Percentiles rank a stretch among this genome's conserved stretches.
These are phyloP conservation scores for Agrilus mali DNA, from an alignment of 2,888 invertebrate genomes.

Conservation along the genomic window DNA sequence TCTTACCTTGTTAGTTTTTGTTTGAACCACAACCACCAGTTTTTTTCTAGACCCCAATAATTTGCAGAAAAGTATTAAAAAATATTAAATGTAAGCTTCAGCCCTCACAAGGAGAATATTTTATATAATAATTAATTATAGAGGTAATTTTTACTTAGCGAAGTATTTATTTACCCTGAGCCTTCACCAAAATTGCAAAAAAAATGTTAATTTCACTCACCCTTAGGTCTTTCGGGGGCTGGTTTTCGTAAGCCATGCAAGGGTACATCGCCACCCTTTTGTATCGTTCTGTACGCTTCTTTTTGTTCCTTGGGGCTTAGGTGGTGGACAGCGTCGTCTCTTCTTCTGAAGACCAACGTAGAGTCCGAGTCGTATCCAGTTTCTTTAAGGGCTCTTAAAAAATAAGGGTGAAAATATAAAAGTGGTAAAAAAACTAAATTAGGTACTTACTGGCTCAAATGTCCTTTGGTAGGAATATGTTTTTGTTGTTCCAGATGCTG, in stretches of 20 bases:
- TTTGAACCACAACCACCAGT: no score
- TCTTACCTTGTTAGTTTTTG: no score
- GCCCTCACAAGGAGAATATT: no score
- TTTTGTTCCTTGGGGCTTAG: conserved; percentile 75
- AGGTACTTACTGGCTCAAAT: conserved; percentile 65
- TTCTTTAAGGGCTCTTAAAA: conserved; percentile 66
- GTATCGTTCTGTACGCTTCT: conserved; percentile 75
- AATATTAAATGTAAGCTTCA: no score
- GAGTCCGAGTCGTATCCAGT: conserved; percentile 88
- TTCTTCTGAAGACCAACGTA: conserved; percentile 70
- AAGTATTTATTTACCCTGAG: not conserved
- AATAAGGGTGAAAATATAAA: no score
- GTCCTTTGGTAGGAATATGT: conserved; percentile 55
- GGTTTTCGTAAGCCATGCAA: conserved; percentile 82
- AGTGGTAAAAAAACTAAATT: no score
- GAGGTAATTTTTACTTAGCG: no score
- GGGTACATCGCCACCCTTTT: conserved; percentile 91
- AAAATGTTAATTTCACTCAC: conserved; percentile 36
- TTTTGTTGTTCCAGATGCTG: conserved; percentile 63
- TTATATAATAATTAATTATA: no score
- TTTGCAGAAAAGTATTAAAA: no score
- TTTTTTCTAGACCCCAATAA: no score
- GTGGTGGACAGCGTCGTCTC: conserved; percentile 47
- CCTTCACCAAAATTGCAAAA: conserved; percentile 7
- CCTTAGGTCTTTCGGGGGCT: conserved; percentile 73